A percentile compares a stretch with the other conserved stretches of the same genome.
Conservation (phyloP, 2,797 vertebrate genomes). For the Scolopax bukidnonensis region DNA sequence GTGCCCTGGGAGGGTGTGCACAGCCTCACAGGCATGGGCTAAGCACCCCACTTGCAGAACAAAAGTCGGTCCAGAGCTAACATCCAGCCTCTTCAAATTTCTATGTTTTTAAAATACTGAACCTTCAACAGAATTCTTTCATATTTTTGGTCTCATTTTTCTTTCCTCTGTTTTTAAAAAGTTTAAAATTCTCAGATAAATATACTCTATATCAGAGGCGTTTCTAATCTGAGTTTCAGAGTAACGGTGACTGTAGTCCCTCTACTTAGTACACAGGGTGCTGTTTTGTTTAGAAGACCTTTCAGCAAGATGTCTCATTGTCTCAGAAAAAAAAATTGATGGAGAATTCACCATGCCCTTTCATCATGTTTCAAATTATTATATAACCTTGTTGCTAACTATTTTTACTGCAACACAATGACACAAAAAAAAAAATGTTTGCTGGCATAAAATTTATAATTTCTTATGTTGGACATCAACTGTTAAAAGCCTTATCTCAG, state of each 20-base stretch:
- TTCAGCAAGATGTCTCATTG: background rate
- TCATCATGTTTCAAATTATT: background rate
- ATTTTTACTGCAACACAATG: background rate
- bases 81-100: background rate
- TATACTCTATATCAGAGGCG: background rate
- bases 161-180: background rate
- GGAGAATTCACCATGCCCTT: background rate
- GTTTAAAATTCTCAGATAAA: background rate
- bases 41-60: background rate
- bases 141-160: background rate
- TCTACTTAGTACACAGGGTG: background rate
- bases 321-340: fast-evolving
- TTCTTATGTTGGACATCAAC: background rate
- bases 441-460: background rate
- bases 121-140: background rate
- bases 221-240: background rate
- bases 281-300: background rate
- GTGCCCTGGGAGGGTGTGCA: background rate
- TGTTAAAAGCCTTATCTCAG: background rate
- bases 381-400: background rate
- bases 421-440: background rate
- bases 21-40: background rate
- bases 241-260: background rate
- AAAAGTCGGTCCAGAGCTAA: background rate
- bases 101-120: background rate